These are phyloP conservation scores for Indicator indicator DNA, from an alignment of 2,113 vertebrate species.

Conservation along the genomic window DNA sequence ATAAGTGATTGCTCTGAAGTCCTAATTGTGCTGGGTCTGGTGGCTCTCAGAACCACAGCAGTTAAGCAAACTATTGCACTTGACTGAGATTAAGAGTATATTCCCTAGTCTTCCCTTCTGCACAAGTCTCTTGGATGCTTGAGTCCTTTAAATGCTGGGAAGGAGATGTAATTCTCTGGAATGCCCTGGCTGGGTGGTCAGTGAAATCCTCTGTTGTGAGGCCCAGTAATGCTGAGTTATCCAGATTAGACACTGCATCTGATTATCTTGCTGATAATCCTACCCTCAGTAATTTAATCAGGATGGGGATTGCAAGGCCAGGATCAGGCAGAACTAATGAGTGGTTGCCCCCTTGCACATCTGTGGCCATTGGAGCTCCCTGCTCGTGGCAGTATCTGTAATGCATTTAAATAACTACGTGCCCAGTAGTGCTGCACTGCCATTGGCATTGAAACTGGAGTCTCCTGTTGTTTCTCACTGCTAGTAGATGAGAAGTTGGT, in stretches of 20 bases:
- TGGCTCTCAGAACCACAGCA: not conserved
- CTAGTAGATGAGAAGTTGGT: not conserved
- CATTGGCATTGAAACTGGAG: not conserved
- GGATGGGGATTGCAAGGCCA: slow-evolving; percentile 6
- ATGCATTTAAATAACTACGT: not conserved
- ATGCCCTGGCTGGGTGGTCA: not conserved
- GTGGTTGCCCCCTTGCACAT: not conserved
- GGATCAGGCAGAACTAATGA: slow-evolving; percentile 34
- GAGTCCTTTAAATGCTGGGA: slow-evolving; percentile 24
- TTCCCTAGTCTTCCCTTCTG: not conserved
- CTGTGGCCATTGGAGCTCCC: not conserved
- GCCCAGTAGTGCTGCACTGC: not conserved
- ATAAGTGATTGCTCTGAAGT: not conserved
- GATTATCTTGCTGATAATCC: slow-evolving; percentile 65
- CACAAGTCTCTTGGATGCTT: not conserved
- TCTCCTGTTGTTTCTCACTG: not conserved
- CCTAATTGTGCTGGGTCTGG: not conserved
- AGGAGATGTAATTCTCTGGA: slow-evolving; percentile 15
- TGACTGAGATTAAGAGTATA: not conserved
- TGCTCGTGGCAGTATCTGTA: not conserved
- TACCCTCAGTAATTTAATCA: slow-evolving; percentile 62
- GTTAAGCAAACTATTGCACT: not conserved
- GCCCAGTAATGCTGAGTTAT: slow-evolving; percentile 42
- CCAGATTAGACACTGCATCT: slow-evolving; percentile 47
- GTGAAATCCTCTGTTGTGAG: slow-evolving; percentile 11